Percentiles rank a stretch among this genome's conserved stretches.
Evolutionary conservation across 92 coral and sea anemone genomes (phyloP).

Genomic region (Zoanthus solanderi): DNA sequence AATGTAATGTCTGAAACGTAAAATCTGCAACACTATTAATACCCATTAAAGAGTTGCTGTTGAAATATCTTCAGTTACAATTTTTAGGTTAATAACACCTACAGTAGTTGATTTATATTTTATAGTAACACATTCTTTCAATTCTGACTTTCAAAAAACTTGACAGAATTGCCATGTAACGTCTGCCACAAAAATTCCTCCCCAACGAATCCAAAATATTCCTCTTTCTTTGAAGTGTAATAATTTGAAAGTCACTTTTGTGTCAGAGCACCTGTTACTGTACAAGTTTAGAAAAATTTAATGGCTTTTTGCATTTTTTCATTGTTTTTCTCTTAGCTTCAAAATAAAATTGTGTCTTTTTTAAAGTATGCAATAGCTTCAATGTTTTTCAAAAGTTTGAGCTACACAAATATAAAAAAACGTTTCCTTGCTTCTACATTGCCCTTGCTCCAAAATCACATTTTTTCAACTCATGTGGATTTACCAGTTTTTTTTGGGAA

Average conservation of each 20-base stretch:
- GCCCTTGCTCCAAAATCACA: too few species aligned
- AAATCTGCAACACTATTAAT: background rate
- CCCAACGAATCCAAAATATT: constrained; percentile 15
- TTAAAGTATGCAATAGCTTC: background rate
- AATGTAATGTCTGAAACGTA: background rate
- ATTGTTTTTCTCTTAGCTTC: constrained; percentile 10
- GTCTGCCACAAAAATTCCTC: constrained; percentile 6
- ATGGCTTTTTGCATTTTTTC: background rate
- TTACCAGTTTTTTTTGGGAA: too few species aligned
- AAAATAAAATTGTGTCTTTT: background rate
- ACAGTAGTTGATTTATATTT: background rate
- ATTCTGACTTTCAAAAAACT: constrained; percentile 23
- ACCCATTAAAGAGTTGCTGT: constrained; percentile 1
- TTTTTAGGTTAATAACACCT: constrained; percentile 16
- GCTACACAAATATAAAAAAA: background rate
- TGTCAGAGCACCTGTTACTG: background rate
- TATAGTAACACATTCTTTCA: constrained; percentile 6
- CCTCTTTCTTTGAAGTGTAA: constrained; percentile 6
- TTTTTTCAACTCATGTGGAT: too few species aligned
- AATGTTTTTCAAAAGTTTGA: background rate
- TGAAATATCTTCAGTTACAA: background rate
- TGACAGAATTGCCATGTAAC: constrained; percentile 15
- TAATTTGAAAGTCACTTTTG: constrained; percentile 11
- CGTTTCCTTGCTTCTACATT: background rate
- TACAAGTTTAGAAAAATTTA: constrained; percentile 5